Conservation (phyloP, 2,797 vertebrate species). For the Benthosema pterotum region DNA sequence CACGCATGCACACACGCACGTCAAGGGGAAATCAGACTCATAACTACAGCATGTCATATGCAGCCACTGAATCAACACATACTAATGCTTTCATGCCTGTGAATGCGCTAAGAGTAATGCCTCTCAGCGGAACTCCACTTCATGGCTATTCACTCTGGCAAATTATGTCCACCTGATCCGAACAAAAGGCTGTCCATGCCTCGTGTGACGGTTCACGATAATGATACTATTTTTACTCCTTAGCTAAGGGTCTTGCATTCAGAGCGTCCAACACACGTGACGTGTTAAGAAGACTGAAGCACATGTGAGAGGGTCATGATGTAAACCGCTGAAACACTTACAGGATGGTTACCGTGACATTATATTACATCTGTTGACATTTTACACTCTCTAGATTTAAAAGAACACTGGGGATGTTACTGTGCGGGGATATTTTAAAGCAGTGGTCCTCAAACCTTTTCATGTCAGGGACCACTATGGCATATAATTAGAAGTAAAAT, state of each 20-base stretch:
- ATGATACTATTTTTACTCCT: conserved; percentile 50
- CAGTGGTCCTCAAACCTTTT: too few species aligned
- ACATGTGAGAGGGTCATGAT: conserved; percentile 1
- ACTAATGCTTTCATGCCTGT: conserved; percentile 42
- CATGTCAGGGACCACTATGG: too few species aligned
- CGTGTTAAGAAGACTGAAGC: conserved; percentile 37
- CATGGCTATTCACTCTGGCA: conserved; percentile 27
- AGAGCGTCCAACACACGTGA: conserved; percentile 34
- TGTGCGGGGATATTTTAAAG: too few species aligned
- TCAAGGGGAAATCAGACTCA: conserved; percentile 9
- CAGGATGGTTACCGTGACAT: too few species aligned
- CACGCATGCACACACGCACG: conserved; percentile 20
- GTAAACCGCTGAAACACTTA: too few species aligned
- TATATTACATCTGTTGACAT: too few species aligned
- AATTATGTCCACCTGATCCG: conserved; percentile 42
- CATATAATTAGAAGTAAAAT: too few species aligned
- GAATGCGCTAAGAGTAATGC: conserved; percentile 49
- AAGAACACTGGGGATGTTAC: too few species aligned
- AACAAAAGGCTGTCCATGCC: conserved; percentile 47
- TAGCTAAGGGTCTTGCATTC: conserved; percentile 30
- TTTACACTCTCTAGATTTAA: too few species aligned
- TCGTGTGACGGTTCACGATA: conserved; percentile 12
- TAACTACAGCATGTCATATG: conserved; percentile 32
- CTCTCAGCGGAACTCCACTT: conserved; percentile 45
- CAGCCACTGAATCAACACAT: conserved; percentile 51